Percentiles rank a stretch among this genome's conserved stretches.
phyloP scores from a whole-genome alignment of 2,888 invertebrate species.

The Sarcophaga subvicina region DNA sequence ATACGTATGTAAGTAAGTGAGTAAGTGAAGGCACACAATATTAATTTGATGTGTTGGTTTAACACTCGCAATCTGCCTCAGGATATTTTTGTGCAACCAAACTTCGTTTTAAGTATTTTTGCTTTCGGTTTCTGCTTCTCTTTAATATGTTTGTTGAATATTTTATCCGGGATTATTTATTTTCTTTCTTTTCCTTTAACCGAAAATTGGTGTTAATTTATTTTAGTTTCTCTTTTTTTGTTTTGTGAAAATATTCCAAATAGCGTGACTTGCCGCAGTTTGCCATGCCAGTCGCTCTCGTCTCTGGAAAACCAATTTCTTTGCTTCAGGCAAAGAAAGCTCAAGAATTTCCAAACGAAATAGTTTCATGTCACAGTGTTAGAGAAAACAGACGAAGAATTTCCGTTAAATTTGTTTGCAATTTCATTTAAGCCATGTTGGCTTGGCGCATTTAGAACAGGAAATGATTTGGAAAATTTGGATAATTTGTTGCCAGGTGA shows the following conservation, averaged over 20 bases:
- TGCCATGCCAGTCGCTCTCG: neutral
- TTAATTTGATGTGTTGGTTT: no score
- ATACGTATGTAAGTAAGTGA: no score
- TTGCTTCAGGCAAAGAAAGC: neutral
- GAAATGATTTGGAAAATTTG: slow-evolving; percentile 45
- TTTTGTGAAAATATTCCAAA: neutral
- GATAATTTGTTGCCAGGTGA: slow-evolving; percentile 22
- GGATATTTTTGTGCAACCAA: no score
- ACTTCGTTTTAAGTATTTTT: neutral
- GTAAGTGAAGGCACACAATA: no score
- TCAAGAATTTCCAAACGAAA: neutral
- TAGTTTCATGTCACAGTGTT: slow-evolving; percentile 17
- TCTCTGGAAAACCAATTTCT: neutral
- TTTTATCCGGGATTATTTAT: neutral
- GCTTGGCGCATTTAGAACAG: slow-evolving; percentile 11
- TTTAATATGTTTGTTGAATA: neutral
- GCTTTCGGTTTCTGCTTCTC: neutral
- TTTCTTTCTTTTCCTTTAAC: neutral
- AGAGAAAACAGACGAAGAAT: neutral
- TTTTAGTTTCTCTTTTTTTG: neutral
- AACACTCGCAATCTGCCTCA: no score
- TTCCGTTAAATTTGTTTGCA: neutral
- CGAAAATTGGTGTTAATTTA: neutral
- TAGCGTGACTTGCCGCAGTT: slow-evolving; percentile 1
- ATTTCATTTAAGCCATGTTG: neutral